Conservation (phyloP, 2,113 vertebrate genomes). For the Oncorhynchus masou region DNA sequence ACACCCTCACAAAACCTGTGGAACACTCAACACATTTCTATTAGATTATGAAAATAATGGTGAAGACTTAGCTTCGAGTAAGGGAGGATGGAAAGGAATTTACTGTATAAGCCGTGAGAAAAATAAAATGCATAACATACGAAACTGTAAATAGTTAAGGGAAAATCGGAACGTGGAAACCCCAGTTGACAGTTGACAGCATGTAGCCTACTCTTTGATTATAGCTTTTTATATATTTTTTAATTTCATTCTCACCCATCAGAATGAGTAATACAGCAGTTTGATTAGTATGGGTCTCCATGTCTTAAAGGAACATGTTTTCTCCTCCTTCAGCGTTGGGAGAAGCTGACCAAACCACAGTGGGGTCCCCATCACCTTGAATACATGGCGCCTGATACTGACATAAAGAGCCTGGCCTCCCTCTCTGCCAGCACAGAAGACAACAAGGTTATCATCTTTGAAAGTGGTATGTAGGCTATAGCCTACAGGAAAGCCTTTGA, state of each 20-base stretch:
- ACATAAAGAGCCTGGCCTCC: conserved; percentile 69
- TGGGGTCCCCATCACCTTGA: conserved; percentile 80
- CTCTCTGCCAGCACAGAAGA: conserved; percentile 69
- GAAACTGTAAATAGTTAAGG: too few species aligned
- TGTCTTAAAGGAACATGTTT: background rate
- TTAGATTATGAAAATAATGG: too few species aligned
- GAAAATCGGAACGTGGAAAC: too few species aligned
- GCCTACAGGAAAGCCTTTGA: background rate
- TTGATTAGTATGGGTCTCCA: background rate
- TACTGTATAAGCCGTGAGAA: too few species aligned
- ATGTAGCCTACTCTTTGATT: too few species aligned
- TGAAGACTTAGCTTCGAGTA: too few species aligned
- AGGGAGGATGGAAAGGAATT: too few species aligned
- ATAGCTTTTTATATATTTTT: too few species aligned
- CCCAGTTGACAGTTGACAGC: too few species aligned
- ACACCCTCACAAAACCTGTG: too few species aligned
- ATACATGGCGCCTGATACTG: conserved; percentile 75
- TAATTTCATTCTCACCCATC: background rate
- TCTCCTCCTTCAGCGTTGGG: conserved; percentile 70
- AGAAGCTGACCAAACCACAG: conserved; percentile 73
- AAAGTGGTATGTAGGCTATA: conserved; percentile 78
- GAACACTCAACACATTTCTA: too few species aligned
- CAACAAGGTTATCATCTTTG: conserved; percentile 81
- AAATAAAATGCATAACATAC: too few species aligned
- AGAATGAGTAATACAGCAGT: background rate